Conservation (phyloP, 1,140 invertebrate species). For the Sycophila sp. region DNA sequence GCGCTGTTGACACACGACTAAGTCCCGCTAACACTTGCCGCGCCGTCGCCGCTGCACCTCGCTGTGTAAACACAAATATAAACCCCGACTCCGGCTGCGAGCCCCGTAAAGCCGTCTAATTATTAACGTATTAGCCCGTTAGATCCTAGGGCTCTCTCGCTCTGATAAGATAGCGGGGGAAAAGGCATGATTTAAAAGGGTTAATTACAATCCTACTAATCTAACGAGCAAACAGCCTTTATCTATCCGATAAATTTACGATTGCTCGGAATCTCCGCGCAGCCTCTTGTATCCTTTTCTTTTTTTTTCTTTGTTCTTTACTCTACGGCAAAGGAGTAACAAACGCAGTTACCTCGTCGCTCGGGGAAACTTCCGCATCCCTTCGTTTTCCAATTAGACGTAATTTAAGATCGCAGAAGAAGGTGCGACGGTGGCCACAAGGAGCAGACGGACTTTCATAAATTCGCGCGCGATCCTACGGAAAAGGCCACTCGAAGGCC, state of each 20-base stretch:
- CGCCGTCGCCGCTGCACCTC: not conserved
- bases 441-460: too few species aligned
- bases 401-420: too few species aligned
- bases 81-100: not conserved
- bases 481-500: too few species aligned
- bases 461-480: too few species aligned
- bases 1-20: not conserved
- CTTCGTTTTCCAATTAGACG: too few species aligned
- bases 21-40: not conserved
- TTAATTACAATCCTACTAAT: not conserved
- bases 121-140: constrained; percentile 14
- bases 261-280: too few species aligned
- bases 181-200: not conserved
- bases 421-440: too few species aligned
- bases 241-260: not conserved
- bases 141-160: not conserved
- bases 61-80: constrained; percentile 6
- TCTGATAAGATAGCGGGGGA: constrained; percentile 3
- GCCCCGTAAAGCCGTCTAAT: constrained; percentile 5
- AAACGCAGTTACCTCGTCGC: too few species aligned
- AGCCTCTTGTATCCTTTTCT: not conserved
- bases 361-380: too few species aligned
- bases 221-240: not conserved
- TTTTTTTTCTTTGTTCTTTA: too few species aligned
- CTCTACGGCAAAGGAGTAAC: too few species aligned